phyloP scores from a whole-genome alignment of 2,113 vertebrate genomes.

The Theristicus caerulescens region DNA sequence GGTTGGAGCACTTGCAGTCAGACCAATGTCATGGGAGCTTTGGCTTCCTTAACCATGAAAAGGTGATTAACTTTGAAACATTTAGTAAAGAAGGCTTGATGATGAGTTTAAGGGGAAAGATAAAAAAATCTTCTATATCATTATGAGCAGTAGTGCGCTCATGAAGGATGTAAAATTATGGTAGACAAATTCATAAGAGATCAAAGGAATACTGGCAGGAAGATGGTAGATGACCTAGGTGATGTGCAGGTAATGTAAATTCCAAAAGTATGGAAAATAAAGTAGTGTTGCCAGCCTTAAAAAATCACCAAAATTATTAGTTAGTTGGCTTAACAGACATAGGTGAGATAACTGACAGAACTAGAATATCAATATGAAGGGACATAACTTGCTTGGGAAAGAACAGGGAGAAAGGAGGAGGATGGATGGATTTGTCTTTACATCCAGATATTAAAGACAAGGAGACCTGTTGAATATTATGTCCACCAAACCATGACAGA shows the following conservation, averaged over 20 bases:
- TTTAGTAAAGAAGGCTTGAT: neutral
- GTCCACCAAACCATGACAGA: neutral
- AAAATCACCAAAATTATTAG: neutral
- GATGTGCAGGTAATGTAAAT: neutral
- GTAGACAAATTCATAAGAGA: neutral
- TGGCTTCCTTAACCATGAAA: neutral
- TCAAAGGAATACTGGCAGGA: neutral
- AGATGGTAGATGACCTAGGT: neutral
- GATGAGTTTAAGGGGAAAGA: neutral
- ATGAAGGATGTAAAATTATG: neutral
- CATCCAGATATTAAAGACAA: neutral
- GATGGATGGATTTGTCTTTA: neutral
- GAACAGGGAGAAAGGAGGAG: neutral
- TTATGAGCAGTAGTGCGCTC: neutral
- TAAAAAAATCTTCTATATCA: neutral
- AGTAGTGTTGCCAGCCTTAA: neutral
- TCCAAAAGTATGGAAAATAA: neutral
- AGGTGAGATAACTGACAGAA: neutral
- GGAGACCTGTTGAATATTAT: neutral
- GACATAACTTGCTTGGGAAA: neutral
- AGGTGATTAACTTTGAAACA: neutral
- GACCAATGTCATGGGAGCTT: neutral
- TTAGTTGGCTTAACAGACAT: neutral
- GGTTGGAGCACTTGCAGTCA: neutral
- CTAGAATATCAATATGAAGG: neutral